A percentile compares a stretch with the other conserved stretches of the same genome.
These are phyloP conservation scores for Lordiphosa fenestrarum DNA, from an alignment of 2,888 invertebrate genomes.

Conservation along the genomic window DNA sequence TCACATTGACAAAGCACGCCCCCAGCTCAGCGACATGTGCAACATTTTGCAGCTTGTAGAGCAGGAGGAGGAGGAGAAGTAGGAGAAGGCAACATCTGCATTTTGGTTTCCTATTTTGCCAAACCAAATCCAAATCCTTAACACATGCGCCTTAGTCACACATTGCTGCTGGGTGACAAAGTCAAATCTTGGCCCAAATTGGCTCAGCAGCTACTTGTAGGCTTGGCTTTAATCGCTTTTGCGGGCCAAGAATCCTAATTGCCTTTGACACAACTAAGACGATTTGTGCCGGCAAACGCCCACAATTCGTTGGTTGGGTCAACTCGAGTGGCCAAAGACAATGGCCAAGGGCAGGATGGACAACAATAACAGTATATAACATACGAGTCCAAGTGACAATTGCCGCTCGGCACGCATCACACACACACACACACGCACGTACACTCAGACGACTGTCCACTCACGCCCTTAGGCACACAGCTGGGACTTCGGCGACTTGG, in stretches of 20 bases:
- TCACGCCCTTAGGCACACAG: conserved; percentile 54
- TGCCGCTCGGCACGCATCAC: conserved; percentile 57
- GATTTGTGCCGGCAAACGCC: conserved; percentile 54
- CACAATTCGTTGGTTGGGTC: conserved; percentile 9
- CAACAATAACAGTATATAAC: conserved; percentile 24
- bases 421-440: conserved; percentile 4
- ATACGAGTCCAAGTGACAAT: conserved; percentile 54
- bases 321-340: conserved; percentile 43
- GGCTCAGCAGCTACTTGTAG: conserved; percentile 49
- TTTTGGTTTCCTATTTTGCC: no score
- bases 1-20: conserved; percentile 64
- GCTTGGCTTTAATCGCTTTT: conserved; percentile 42
- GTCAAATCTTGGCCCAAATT: conserved; percentile 47
- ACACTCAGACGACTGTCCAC: conserved; percentile 13
- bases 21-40: conserved; percentile 54
- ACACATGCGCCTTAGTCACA: background rate
- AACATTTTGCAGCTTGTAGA: conserved; percentile 42
- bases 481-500: conserved; percentile 31
- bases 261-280: conserved; percentile 62
- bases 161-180: conserved; percentile 28
- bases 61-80: no score
- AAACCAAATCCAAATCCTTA: background rate
- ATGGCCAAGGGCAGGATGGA: conserved; percentile 17
- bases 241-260: conserved; percentile 59
- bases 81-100: no score